Evolutionary conservation across 2,888 invertebrate genomes (phyloP), one percentile per base, ranked within the genome.

Genomic region (Onchidella celtica): DNA sequence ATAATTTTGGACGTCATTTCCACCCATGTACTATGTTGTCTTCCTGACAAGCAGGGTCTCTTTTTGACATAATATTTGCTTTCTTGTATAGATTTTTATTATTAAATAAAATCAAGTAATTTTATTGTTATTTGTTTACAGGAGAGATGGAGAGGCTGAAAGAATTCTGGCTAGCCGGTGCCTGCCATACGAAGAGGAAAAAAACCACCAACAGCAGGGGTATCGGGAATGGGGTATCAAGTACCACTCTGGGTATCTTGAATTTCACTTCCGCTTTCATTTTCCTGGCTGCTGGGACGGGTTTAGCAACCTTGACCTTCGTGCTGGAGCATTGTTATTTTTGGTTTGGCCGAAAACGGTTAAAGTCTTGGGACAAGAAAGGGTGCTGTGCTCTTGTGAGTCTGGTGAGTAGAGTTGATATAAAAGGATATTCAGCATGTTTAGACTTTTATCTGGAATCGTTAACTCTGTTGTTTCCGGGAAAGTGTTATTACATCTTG

Each of bases 201-300:
- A 89, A 89, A 73, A 80, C 59, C 38, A 74, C 72, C 11, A 85
- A 80, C 74, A 78, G 66, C 47, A 40, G 79, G 34, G 82, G 83
- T 21, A 82, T 84, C 75, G 83, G 84, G 2, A 78, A 83, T 17
- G 89, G 88, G 0, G 97, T 97, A 97, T 97, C 93, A 2, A 94
- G 93, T 81, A 92, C 93, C 69, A 94, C 94, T 2, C 89, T 95
- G 57, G 94, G 94, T 24, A 93, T 95, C 47, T 93, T 94, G 93
- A 99, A 99, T 94, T 99, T 99, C 94, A 96, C 99, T 92, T 98
- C 98, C 82, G 99, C 99, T 76, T 99, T 99, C 94, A 95, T 99
- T 82, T 95, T 99, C 85, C 95, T 99, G 81, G 97, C 98, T 95
- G 97, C 97, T 83, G 99, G 99, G 63, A 97, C 99, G 89, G 94